A percentile compares a stretch with the other conserved stretches of the same genome.
Conservation (phyloP, 1,140 invertebrate genomes). For the Pectinophora gossypiella region DNA sequence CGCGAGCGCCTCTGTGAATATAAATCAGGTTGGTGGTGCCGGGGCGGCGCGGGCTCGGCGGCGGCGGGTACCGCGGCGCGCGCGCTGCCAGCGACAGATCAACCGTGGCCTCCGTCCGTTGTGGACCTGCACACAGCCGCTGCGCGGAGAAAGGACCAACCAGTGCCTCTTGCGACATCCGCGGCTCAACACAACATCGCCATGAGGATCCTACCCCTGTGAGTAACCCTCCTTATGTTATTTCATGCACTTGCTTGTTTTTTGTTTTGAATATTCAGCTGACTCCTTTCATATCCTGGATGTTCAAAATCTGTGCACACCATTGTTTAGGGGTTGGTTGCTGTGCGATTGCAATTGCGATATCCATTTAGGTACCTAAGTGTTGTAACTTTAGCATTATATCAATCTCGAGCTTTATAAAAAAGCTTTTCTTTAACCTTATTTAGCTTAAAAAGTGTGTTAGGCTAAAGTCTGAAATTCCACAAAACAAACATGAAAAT, state of each 20-base stretch:
- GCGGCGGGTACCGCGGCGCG: conserved; percentile 19
- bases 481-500: too few species aligned
- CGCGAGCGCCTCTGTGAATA: conserved; percentile 36
- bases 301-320: too few species aligned
- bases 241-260: neutral
- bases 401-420: too few species aligned
- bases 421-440: too few species aligned
- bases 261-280: too few species aligned
- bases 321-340: too few species aligned
- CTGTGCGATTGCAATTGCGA: conserved; percentile 57
- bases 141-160: conserved; percentile 49
- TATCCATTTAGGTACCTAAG: too few species aligned
- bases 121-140: conserved; percentile 50
- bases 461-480: too few species aligned
- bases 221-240: too few species aligned
- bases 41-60: conserved; percentile 11
- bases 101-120: conserved; percentile 56
- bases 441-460: too few species aligned
- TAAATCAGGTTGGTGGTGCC: conserved; percentile 44
- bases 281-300: too few species aligned
- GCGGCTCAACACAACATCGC: conserved; percentile 27
- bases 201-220: conserved; percentile 63
- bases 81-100: conserved; percentile 41
- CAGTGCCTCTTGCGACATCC: conserved; percentile 39
- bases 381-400: too few species aligned